Evolutionary conservation across 2,113 vertebrate species (phyloP).

Genomic region (Rhipidura dahli): DNA sequence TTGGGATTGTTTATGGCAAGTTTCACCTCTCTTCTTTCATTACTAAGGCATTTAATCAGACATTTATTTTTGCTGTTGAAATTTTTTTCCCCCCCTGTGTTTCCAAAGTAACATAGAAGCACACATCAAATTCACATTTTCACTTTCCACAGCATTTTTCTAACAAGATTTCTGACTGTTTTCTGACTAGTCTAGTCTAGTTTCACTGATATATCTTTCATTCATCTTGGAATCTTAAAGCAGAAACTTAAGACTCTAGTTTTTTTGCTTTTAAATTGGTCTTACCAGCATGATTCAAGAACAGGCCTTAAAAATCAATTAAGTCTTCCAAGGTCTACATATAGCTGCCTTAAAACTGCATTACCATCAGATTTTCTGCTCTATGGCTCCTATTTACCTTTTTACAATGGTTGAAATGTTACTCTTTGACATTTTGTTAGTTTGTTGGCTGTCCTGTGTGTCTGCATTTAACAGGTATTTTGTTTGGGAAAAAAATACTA

Average conservation of each 20-base stretch:
- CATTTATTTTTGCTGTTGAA: neutral
- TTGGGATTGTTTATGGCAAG: neutral
- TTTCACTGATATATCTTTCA: neutral
- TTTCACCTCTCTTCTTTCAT: neutral
- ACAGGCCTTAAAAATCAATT: neutral
- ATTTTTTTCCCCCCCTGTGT: neutral
- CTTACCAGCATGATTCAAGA: neutral
- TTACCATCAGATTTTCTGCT: neutral
- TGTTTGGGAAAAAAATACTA: neutral
- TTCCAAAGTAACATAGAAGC: neutral
- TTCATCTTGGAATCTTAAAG: neutral
- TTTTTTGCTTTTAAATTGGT: neutral
- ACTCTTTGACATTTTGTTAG: neutral
- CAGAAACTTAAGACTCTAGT: neutral
- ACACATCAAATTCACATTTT: neutral
- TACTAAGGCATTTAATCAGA: neutral
- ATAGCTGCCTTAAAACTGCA: neutral
- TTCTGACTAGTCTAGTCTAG: neutral
- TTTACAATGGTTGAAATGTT: neutral
- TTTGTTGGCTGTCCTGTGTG: neutral
- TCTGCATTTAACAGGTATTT: neutral
- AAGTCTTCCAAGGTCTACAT: neutral
- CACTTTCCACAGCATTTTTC: neutral
- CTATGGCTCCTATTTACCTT: neutral
- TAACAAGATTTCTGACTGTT: neutral